Conservation (phyloP, 2,797 vertebrate species). For the Lophius americanus region DNA sequence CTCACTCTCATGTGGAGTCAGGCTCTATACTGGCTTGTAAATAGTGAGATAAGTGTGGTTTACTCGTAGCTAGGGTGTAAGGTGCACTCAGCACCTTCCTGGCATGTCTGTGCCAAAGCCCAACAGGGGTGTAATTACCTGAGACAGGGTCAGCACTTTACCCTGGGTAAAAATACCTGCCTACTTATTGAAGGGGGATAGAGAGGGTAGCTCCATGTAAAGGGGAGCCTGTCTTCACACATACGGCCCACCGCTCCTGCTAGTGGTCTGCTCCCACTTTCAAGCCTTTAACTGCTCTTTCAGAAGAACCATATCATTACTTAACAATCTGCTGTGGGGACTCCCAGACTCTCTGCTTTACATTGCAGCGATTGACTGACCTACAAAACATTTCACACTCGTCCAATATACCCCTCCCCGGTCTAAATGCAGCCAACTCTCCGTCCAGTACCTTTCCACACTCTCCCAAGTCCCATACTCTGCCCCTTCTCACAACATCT, state of each 20-base stretch:
- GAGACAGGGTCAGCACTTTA: slow-evolving; percentile 84
- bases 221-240: slow-evolving; percentile 68
- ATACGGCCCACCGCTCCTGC: slow-evolving; percentile 35
- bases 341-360: slow-evolving; percentile 32
- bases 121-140: slow-evolving; percentile 83
- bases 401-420: slow-evolving; percentile 61
- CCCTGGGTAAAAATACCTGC: slow-evolving; percentile 83
- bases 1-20: slow-evolving; percentile 59
- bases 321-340: slow-evolving; percentile 32
- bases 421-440: slow-evolving; percentile 52
- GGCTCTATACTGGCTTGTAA: slow-evolving; percentile 65
- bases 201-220: slow-evolving; percentile 59
- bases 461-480: slow-evolving; percentile 46
- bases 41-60: slow-evolving; percentile 79
- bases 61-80: slow-evolving; percentile 71
- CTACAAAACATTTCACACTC: slow-evolving; percentile 48
- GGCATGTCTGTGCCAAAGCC: slow-evolving; percentile 80
- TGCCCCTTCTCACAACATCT: slow-evolving; percentile 73
- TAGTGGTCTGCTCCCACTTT: slow-evolving; percentile 20
- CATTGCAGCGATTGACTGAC: slow-evolving; percentile 43
- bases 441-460: slow-evolving; percentile 70
- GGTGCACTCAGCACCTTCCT: slow-evolving; percentile 73
- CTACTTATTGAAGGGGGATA: slow-evolving; percentile 75
- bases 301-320: slow-evolving; percentile 28
- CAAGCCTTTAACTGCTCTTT: slow-evolving; percentile 8